Evolutionary conservation across 1,140 invertebrate species (phyloP).

Genomic region (Calliphora vicina): DNA sequence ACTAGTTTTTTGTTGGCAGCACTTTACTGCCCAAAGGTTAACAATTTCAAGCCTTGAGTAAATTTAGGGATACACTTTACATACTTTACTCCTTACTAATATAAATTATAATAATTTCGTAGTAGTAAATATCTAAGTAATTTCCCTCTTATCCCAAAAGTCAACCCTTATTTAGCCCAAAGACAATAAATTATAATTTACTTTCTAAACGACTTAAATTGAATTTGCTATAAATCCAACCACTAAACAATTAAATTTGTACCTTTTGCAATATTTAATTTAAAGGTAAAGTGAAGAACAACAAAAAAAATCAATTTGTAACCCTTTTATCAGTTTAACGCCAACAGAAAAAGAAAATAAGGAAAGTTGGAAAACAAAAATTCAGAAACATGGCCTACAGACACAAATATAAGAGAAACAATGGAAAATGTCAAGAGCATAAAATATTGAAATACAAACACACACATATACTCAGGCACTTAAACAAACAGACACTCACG

Average conservation of each 20-base stretch:
- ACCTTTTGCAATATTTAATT: background rate
- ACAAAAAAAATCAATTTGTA: constrained; percentile 12
- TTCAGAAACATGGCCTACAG: background rate
- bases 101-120: too few relatives aligned
- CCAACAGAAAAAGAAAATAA: background rate
- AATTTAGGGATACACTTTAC: too few relatives aligned
- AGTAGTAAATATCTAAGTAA: too few relatives aligned
- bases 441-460: constrained; percentile 2
- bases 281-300: background rate
- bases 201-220: too few relatives aligned
- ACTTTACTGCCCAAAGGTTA: too few relatives aligned
- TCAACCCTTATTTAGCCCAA: too few relatives aligned
- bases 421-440: constrained; percentile 24
- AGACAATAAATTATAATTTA: too few relatives aligned
- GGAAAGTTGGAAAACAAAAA: background rate
- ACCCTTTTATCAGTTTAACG: constrained; percentile 25
- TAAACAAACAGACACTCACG: too few relatives aligned
- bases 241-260: background rate
- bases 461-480: background rate
- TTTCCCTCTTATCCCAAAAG: too few relatives aligned
- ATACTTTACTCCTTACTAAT: too few relatives aligned
- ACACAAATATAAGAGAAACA: background rate
- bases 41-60: too few relatives aligned
- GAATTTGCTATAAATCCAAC: background rate
- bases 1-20: too few relatives aligned